Evolutionary conservation across 2,888 invertebrate genomes (phyloP), one percentile per base, ranked within the genome.

Genomic region (Unio pictorum): DNA sequence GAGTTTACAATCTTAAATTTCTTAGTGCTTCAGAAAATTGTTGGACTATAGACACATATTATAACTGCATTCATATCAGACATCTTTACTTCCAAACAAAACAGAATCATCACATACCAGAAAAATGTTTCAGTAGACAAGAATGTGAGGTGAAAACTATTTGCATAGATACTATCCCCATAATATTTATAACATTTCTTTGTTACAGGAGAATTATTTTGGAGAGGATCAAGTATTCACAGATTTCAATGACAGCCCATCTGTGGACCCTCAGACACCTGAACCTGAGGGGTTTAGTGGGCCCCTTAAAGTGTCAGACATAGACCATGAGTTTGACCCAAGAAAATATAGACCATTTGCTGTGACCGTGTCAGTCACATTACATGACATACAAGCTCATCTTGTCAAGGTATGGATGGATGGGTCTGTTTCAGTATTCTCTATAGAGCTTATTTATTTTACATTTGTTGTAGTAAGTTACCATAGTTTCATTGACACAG

Each of bases 311-410:
- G 75, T 68, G 45, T 66, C 60, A 15, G 80, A 76, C 34, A 78
- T 77, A n/a, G 79, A 82, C 55, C 71, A 79, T 58, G 75, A 79
- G 55, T 96, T 97, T 84, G 98, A 98, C 91, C 94, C 96, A 7
- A 92, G 98, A 62, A 92, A 94, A 62, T 98, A 96, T 89, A 92
- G 98, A 58, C 97, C 98, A 0, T 90, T 98, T 66, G 95, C 96
- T 82, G 97, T 98, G 0, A 94, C 95, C 26, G 96, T 98, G 1
- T 96, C 96, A 0, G 94, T 98, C 54, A 96, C 96, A 23, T 94
- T 99, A 87, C 97, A 98, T 89, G 98, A 99, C 86, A 95, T 99
- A 81, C 97, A 98, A 88, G 98, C 95, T 1, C 98, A 99, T 91
- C 91, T 98, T 73, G 93, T 96, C 11, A 96, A 96, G 91, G 93